Evolutionary conservation across 2,797 vertebrate species (phyloP).

Genomic region (Enoplosus armatus): DNA sequence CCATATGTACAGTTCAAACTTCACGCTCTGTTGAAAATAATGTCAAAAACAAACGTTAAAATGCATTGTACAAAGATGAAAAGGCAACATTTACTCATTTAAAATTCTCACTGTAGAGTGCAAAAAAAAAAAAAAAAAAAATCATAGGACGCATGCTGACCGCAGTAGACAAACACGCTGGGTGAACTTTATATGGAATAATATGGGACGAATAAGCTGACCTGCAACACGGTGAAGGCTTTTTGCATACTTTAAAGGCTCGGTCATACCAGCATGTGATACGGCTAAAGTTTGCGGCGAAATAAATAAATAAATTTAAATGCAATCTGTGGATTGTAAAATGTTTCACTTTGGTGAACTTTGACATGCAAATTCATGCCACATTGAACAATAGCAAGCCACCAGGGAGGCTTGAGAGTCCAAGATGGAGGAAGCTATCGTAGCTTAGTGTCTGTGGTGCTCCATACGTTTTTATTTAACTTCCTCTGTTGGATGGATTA

Average conservation of each 20-base stretch:
- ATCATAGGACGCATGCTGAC: slow-evolving; percentile 77
- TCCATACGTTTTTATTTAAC: not conserved
- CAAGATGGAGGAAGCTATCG: not conserved
- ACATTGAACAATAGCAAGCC: not conserved
- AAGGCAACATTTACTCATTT: slow-evolving; percentile 58
- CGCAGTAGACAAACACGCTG: slow-evolving; percentile 71
- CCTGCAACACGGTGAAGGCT: not conserved
- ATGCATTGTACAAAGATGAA: slow-evolving; percentile 65
- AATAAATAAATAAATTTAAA: too few relatives aligned
- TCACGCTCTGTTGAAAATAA: slow-evolving; percentile 15
- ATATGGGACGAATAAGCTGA: slow-evolving; percentile 19
- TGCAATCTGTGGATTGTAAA: too few relatives aligned
- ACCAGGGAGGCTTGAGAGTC: not conserved
- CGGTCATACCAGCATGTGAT: slow-evolving; percentile 30
- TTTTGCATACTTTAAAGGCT: slow-evolving; percentile 16
- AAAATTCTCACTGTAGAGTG: slow-evolving; percentile 65
- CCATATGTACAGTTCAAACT: slow-evolving; percentile 63
- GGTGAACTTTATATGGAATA: slow-evolving; percentile 56
- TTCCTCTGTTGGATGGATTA: not conserved
- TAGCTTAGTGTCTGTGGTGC: not conserved
- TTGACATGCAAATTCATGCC: not conserved
- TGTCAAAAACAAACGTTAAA: slow-evolving; percentile 39
- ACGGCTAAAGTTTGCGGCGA: not conserved
- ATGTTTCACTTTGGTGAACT: not conserved
- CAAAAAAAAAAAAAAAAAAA: slow-evolving; percentile 39